Evolutionary conservation across 2,797 vertebrate genomes (phyloP).

Genomic region (Alosa sapidissima): DNA sequence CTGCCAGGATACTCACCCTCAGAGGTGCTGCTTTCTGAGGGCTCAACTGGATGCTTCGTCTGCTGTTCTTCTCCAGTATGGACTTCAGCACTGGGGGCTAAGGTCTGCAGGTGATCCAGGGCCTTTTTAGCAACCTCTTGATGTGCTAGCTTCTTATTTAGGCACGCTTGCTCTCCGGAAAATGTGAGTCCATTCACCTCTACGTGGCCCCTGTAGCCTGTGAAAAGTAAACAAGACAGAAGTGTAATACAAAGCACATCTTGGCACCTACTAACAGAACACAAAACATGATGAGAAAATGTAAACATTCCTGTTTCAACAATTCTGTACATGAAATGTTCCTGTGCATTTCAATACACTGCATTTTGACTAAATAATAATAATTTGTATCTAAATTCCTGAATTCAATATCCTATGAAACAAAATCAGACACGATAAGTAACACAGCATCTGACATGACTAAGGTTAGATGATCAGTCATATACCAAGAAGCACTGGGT

Average conservation of each 20-base stretch:
- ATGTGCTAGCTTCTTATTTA: conserved; percentile 45
- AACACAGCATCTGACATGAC: too few relatives aligned
- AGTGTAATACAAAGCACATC: neutral
- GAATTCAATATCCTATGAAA: neutral
- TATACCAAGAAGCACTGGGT: neutral
- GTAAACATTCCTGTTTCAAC: too few relatives aligned
- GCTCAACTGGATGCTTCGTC: neutral
- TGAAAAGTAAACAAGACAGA: neutral
- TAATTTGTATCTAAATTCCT: neutral
- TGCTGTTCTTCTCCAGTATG: neutral
- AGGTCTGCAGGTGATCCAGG: conserved; percentile 25
- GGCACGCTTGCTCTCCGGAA: conserved; percentile 27
- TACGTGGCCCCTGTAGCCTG: conserved; percentile 54
- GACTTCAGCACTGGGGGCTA: neutral
- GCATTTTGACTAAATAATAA: neutral
- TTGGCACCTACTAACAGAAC: neutral
- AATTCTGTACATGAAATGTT: too few relatives aligned
- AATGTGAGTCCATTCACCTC: conserved; percentile 46
- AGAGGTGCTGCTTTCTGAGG: neutral
- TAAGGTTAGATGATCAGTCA: neutral
- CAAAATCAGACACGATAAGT: too few relatives aligned
- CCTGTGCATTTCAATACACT: neutral
- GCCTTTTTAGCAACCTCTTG: conserved; percentile 55
- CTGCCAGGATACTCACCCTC: neutral
- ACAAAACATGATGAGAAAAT: neutral